Conservation (phyloP, 2,113 vertebrate species). For the Tringa solitaria region DNA sequence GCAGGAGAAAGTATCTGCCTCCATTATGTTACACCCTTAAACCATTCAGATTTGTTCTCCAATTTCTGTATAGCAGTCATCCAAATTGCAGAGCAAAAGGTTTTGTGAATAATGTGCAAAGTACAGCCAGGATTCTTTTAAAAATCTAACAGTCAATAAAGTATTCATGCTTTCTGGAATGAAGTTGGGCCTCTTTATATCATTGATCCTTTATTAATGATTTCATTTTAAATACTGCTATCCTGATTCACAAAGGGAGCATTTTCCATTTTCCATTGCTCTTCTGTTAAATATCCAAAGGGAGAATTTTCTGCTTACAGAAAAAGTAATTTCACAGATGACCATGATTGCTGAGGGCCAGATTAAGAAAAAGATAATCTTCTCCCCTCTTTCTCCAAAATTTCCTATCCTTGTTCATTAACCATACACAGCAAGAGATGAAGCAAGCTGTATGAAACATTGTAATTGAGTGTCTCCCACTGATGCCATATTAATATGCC, state of each 20-base stretch:
- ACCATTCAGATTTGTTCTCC: neutral
- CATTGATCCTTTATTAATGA: conserved; percentile 60
- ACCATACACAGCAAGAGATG: neutral
- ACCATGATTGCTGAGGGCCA: conserved; percentile 37
- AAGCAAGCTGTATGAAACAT: conserved; percentile 3
- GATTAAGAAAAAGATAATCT: neutral
- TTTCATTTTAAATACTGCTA: conserved; percentile 49
- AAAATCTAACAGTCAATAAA: conserved; percentile 40
- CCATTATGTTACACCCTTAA: neutral
- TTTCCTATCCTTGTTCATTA: conserved; percentile 40
- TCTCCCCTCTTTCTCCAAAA: neutral
- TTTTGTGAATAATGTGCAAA: conserved; percentile 7
- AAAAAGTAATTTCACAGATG: conserved; percentile 63
- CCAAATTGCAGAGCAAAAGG: conserved; percentile 39
- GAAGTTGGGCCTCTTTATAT: conserved; percentile 18
- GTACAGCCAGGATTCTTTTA: neutral
- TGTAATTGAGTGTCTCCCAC: conserved; percentile 29
- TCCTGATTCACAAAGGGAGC: conserved; percentile 21
- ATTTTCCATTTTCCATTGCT: conserved; percentile 50
- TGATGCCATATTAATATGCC: conserved; percentile 38
- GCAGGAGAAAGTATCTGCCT: neutral
- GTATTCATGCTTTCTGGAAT: conserved; percentile 46
- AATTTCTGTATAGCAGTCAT: neutral
- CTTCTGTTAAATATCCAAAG: conserved; percentile 43
- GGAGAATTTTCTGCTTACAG: conserved; percentile 39